Base-by-base conservation (phyloP, 2,888 invertebrate species). In the Tillus elongatus region DNA sequence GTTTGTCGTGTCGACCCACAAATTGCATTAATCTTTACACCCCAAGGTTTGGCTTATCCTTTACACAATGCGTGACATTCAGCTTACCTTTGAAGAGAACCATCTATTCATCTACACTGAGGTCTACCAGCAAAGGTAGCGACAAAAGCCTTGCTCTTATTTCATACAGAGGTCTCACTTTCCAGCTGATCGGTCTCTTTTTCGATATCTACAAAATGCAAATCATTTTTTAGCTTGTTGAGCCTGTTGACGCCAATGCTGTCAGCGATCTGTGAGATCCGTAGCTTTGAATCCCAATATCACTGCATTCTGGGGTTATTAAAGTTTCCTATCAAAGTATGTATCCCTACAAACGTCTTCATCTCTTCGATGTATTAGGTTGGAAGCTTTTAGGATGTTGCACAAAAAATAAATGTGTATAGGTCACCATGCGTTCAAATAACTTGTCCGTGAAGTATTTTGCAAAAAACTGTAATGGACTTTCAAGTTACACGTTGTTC, bases 51-150 rank as follows among this genome's bases (percentile, higher is more conserved):
- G 45, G 44, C 37, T 44, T 44, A 26, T 30, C 19, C 26, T 43
- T 42, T 9, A 48, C 12, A 24, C 41, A 39, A 11, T 42, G 40
- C 16, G 40, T 42, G 15, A 42, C 19, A 14, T 24, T 39, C 10
- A 37, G 13, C 11, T 26, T 9, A 8, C 40, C 33, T 13, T 37
- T 43, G 33, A 43, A 43, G 9, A 36, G 43, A 2, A 43, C 33
- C 13, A 43, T 36, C 45, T 54, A 52, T 39, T 59, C 56, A 44
- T 59, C 51, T 4, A 57, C 41, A 30, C 46, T 37, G 10, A 41
- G 13, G 28, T 36, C 28, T 2, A 14, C 26, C 29, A 39, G 38
- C 10, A 41, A 13, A 30, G 27, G 27, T 9, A 30, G 31, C 33
- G 37, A 13, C 8, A 34, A 10, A 37, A 45, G 47, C 19, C 36